phyloP scores from a whole-genome alignment of 2,113 vertebrate genomes.

The Sialia sialis region DNA sequence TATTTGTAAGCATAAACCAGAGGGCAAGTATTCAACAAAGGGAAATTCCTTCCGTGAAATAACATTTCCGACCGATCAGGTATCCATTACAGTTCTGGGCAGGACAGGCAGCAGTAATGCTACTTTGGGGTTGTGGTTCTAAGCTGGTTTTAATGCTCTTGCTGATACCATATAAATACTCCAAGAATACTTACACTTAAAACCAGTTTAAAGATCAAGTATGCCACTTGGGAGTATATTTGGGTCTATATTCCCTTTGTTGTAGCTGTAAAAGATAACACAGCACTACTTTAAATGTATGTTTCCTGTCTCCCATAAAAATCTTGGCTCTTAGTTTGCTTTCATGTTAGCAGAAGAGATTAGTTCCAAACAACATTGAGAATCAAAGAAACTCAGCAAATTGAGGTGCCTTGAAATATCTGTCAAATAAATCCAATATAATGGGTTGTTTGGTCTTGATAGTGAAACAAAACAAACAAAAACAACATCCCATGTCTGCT shows the following conservation, averaged over 20 bases:
- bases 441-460: slow-evolving; percentile 25
- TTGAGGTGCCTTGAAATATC: slow-evolving; percentile 33
- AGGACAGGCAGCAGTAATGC: not conserved
- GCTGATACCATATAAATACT: not conserved
- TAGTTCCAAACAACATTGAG: slow-evolving; percentile 46
- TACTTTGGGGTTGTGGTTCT: not conserved
- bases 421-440: slow-evolving; percentile 34
- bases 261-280: slow-evolving; percentile 30
- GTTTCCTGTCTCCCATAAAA: slow-evolving; percentile 31
- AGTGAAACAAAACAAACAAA: slow-evolving; percentile 16
- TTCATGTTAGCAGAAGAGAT: slow-evolving; percentile 52
- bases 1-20: not conserved
- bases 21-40: not conserved
- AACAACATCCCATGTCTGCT: not conserved
- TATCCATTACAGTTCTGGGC: not conserved
- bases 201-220: not conserved
- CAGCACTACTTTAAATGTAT: not conserved
- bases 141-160: not conserved
- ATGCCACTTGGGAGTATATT: not conserved
- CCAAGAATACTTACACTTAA: slow-evolving; percentile 10
- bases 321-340: slow-evolving; percentile 48
- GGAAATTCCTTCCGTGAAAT: not conserved
- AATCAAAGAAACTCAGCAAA: slow-evolving; percentile 46
- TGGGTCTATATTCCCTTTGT: slow-evolving; percentile 33
- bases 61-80: not conserved